Base-by-base conservation (phyloP, 1,140 invertebrate genomes). In the Rhagoletis zephyria region DNA sequence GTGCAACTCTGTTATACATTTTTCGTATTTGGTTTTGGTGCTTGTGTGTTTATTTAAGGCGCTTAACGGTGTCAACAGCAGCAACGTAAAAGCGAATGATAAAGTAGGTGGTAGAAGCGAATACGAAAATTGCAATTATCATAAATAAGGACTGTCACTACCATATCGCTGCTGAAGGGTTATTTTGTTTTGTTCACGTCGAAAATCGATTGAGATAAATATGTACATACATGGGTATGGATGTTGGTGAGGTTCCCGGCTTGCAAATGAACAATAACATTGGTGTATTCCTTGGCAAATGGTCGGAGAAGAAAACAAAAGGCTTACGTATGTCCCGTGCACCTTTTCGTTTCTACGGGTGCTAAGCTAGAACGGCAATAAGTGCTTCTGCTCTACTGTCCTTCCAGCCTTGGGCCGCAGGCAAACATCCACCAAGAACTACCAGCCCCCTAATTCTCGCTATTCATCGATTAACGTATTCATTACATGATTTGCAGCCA, bases 121-220 rank as follows among this genome's bases (percentile, higher is more conserved):
- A 74, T 74, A n/a, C 67, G 67, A 81, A 81, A 81, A n/a, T 81
- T 56, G 74, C 74, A 81, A 81, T 81, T 81, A 81, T 81, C 74
- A 81, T 81, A 81, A 81, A 81, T 81, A 81, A 81, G 74, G 48
- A 45, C n/a, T 81, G 74, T 81, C 74, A 81, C 74, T 19, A 67
- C 16, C 64, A 10, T 67, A 42, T n/a, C 48, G n/a, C 48, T 51
- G 67, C 42, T 16, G 67, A 45, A 42, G 40, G 67, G 30, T 12
- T 12, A 10, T 81, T 81, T 51, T 56, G 74, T 81, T 12, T 56
- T 81, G 48, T 30, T 2, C n/a, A n/a, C 48, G 45, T 56, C 56
- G 74, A 81, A 81, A 81, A 81, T 81, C 74, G 48, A 81, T 30
- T n/a, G 42, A 81, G 56, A 19, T 81, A 48, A 81, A 81, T 81